These are phyloP conservation scores for Pomacea maculata DNA, from an alignment of 1,140 invertebrate species.

Conservation along the genomic window DNA sequence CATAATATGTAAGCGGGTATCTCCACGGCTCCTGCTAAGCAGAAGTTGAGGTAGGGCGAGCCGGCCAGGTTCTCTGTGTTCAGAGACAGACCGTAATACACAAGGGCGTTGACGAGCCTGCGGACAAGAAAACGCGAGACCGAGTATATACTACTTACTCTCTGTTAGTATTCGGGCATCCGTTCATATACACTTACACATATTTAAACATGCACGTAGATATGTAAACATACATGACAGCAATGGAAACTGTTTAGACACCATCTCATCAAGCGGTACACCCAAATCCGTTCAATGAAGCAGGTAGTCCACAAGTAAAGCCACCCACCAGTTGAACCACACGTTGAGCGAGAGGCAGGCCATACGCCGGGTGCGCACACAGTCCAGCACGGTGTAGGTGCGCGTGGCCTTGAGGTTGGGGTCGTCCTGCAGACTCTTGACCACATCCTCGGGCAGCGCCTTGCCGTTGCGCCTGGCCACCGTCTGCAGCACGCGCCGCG, in stretches of 20 bases:
- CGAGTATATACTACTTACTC: no score
- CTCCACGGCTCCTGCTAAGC: constrained; percentile 79
- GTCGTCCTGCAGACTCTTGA: constrained; percentile 29
- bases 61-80: constrained; percentile 80
- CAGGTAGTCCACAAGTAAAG: no score
- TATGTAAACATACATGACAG: background rate
- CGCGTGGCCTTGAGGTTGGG: background rate
- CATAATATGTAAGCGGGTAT: constrained; percentile 77
- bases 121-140: constrained; percentile 35
- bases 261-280: no score
- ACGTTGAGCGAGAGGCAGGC: constrained; percentile 44
- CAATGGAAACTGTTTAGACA: no score
- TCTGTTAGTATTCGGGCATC: background rate
- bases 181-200: background rate
- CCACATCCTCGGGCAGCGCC: constrained; percentile 26
- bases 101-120: constrained; percentile 82
- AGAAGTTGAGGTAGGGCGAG: constrained; percentile 80
- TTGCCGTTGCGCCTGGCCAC: constrained; percentile 51
- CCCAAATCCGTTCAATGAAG: no score
- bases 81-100: constrained; percentile 85
- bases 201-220: background rate
- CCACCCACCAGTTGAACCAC: constrained; percentile 53
- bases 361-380: constrained; percentile 37
- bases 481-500: constrained; percentile 36
- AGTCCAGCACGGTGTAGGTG: constrained; percentile 40